A percentile compares a stretch with the other conserved stretches of the same genome.
Conservation (phyloP, 2,888 invertebrate species). For the Masnerella sp. region DNA sequence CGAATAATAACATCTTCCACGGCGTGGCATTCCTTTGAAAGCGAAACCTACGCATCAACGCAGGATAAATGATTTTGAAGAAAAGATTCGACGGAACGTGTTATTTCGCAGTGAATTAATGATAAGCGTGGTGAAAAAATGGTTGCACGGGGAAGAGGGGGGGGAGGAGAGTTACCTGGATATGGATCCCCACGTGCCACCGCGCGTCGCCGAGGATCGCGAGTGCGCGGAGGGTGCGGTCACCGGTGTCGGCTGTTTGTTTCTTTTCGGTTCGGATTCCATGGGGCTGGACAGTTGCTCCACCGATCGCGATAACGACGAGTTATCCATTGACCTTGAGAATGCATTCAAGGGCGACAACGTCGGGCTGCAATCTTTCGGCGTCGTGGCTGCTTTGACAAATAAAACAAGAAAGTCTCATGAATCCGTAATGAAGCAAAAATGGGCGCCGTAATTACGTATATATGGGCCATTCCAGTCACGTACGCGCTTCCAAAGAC, state of each 20-base stretch:
- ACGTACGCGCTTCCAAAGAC: slow-evolving; percentile 22
- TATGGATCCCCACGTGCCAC: slow-evolving; percentile 94
- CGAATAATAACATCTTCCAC: slow-evolving; percentile 36
- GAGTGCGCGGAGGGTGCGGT: slow-evolving; percentile 73
- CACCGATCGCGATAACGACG: slow-evolving; percentile 80
- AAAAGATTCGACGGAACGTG: slow-evolving; percentile 45
- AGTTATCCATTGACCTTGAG: slow-evolving; percentile 85
- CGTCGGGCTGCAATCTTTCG: slow-evolving; percentile 90
- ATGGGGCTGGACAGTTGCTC: slow-evolving; percentile 91
- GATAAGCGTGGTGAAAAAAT: slow-evolving; percentile 36
- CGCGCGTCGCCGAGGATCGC: slow-evolving; percentile 79
- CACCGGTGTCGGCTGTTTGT: slow-evolving; percentile 73
- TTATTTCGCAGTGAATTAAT: slow-evolving; percentile 34
- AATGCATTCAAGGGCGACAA: slow-evolving; percentile 90
- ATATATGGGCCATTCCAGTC: slow-evolving; percentile 42
- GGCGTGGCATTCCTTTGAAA: slow-evolving; percentile 39
- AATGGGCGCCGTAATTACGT: slow-evolving; percentile 27
- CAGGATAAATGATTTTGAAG: slow-evolving; percentile 50
- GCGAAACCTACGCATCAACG: slow-evolving; percentile 48
- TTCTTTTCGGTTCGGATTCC: slow-evolving; percentile 81
- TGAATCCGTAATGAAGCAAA: slow-evolving; percentile 47
- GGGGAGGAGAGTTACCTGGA: slow-evolving; percentile 78
- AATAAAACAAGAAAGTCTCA: slow-evolving; percentile 40
- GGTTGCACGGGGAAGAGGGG: no score
- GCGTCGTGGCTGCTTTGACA: slow-evolving; percentile 83